A percentile compares a stretch with the other conserved stretches of the same genome.
Evolutionary conservation across 2,113 vertebrate genomes (phyloP).

Genomic region (Sus scrofa): DNA sequence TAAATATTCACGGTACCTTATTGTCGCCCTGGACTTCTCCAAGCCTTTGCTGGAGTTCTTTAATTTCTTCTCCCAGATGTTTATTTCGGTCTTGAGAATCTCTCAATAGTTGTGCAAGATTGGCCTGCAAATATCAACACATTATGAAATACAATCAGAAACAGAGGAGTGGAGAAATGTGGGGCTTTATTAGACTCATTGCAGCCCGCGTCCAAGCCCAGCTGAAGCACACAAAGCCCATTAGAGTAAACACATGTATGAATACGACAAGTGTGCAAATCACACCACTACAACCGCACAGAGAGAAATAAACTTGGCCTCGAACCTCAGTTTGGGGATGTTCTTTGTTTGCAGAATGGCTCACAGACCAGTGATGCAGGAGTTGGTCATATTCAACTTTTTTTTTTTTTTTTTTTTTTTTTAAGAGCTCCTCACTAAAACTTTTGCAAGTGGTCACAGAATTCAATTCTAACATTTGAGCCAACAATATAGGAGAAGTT

Average conservation of each 20-base stretch:
- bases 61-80: conserved; percentile 94
- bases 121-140: conserved; percentile 90
- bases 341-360: neutral
- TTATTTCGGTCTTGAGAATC: conserved; percentile 94
- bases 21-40: conserved; percentile 97
- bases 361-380: neutral
- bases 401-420: neutral
- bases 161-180: neutral
- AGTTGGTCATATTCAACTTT: neutral
- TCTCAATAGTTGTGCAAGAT: conserved; percentile 94
- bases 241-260: neutral
- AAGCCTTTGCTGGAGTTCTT: conserved; percentile 96
- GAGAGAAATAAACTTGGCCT: neutral
- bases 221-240: neutral
- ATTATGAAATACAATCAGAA: conserved; percentile 54
- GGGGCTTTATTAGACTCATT: neutral
- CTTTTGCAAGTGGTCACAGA: neutral
- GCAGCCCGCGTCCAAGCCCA: neutral
- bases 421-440: neutral
- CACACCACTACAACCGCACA: rapidly evolving
- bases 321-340: neutral
- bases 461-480: neutral
- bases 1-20: conserved; percentile 90
- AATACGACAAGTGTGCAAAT: neutral
- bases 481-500: neutral